These are phyloP conservation scores for Periphyllus acericola DNA, from an alignment of 2,888 invertebrate species.

Conservation along the genomic window DNA sequence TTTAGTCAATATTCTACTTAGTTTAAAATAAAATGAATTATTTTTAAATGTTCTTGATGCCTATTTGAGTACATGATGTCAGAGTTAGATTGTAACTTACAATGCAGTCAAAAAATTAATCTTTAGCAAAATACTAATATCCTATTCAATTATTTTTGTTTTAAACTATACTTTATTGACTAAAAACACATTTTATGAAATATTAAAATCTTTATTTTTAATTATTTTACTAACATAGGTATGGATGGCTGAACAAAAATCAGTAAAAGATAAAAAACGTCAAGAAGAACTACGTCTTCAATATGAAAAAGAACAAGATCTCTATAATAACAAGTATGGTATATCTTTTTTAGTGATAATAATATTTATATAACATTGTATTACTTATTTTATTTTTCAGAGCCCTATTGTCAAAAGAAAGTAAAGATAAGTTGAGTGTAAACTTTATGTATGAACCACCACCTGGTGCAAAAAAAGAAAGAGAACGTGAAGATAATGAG, in stretches of 20 bases:
- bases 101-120: too few relatives aligned
- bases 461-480: slow-evolving; percentile 86
- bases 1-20: too few relatives aligned
- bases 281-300: slow-evolving; percentile 96
- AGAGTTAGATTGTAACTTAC: too few relatives aligned
- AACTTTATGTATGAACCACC: slow-evolving; percentile 99
- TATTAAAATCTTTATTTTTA: slow-evolving; percentile 19
- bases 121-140: too few relatives aligned
- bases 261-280: slow-evolving; percentile 95
- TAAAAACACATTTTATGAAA: too few relatives aligned
- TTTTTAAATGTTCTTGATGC: too few relatives aligned
- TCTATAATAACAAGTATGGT: slow-evolving; percentile 91
- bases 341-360: background rate
- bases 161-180: too few relatives aligned
- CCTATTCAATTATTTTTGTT: too few relatives aligned
- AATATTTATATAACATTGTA: background rate
- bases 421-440: slow-evolving; percentile 97
- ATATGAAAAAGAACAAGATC: slow-evolving; percentile 98
- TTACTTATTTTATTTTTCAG: slow-evolving; percentile 69
- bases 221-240: slow-evolving; percentile 72
- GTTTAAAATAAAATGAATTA: too few relatives aligned
- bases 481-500: slow-evolving; percentile 89
- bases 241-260: slow-evolving; percentile 99
- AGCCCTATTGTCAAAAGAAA: slow-evolving; percentile 96
- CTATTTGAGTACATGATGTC: too few relatives aligned